Evolutionary conservation across 2,113 vertebrate genomes (phyloP), one percentile per base, ranked within the genome.

Genomic region (Acrocephalus kingi): DNA sequence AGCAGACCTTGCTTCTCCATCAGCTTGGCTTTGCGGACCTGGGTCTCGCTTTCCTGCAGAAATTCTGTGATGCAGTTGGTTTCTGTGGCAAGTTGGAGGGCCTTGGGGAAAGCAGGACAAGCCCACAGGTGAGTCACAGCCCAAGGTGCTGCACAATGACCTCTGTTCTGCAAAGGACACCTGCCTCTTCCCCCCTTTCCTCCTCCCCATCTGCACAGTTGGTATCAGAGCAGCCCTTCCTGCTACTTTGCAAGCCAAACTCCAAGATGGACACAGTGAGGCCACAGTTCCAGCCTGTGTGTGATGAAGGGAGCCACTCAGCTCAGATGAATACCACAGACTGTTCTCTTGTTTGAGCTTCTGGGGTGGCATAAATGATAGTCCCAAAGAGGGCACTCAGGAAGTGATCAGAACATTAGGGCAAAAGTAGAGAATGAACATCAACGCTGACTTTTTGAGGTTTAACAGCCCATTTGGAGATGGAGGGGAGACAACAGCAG

Each of bases 1-100:
- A 97, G 96, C 86, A 97, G 91, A 33, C 95, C 93, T 5, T 0
- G 96, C 97, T 35, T 98, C 97, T 86, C 97, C 4, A 74, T 30
- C 52, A 63, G 77, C 51, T 87, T 93, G 0, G 84, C 21, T 23
- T 94, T 94, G 90, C 63, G 96, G 37, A 98, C 27, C 77, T 98
- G 98, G 17, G 84, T 95, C 64, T 98, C 96, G 0, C 98, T 98
- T 71, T 98, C 98, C 89, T 97, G 87, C 64, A 99, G 84, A 48
- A 98, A 94, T 39, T 94, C 98, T 0, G 98, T 98, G 91, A 98
- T 97, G 95, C 98, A 99, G 97, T 99, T 99, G 78, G 98, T 95
- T 81, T 97, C 97, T 74, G 72, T 97, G 88, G 98, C 79, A 0
- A 98, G 91, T 68, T 97, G 95, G 79, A 99, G 75, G 52, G 98